Evolutionary conservation across 2,797 vertebrate species (phyloP).

Genomic region (Lagorchestes hirsutus): DNA sequence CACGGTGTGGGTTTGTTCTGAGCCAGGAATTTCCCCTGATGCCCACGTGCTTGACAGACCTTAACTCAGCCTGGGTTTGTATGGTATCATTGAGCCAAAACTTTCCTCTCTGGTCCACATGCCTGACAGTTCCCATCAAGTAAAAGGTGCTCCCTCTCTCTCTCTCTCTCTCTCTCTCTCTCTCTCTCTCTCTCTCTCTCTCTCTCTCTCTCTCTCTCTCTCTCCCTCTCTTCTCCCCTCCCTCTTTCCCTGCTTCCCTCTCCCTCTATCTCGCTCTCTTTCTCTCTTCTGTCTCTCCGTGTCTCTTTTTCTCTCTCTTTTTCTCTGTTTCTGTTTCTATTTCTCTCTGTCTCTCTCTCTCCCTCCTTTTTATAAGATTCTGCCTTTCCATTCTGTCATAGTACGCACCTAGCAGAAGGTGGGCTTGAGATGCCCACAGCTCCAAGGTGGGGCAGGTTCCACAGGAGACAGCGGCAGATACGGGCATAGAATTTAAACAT

Average conservation of each 20-base stretch:
- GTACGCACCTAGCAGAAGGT: neutral
- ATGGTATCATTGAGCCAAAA: neutral
- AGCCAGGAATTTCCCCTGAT: neutral
- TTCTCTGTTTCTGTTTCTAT: neutral
- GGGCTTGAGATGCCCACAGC: neutral
- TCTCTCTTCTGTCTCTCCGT: too few relatives aligned
- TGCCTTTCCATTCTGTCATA: neutral
- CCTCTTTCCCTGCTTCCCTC: rapidly evolving
- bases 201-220: neutral
- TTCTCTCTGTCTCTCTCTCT: neutral
- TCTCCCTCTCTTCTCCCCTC: neutral
- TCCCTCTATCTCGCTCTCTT: too few relatives aligned
- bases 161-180: neutral
- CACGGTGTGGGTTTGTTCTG: neutral
- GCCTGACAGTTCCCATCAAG: neutral
- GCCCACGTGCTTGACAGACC: neutral
- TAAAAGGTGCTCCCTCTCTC: neutral
- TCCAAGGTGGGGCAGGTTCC: neutral
- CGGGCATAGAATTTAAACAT: neutral
- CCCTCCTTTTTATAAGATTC: neutral
- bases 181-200: neutral
- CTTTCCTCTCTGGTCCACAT: neutral
- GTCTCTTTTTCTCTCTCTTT: too few relatives aligned
- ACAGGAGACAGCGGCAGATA: too few relatives aligned
- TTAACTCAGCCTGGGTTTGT: neutral